phyloP scores from a whole-genome alignment of 2,797 vertebrate genomes.

The Ceryle rudis region DNA sequence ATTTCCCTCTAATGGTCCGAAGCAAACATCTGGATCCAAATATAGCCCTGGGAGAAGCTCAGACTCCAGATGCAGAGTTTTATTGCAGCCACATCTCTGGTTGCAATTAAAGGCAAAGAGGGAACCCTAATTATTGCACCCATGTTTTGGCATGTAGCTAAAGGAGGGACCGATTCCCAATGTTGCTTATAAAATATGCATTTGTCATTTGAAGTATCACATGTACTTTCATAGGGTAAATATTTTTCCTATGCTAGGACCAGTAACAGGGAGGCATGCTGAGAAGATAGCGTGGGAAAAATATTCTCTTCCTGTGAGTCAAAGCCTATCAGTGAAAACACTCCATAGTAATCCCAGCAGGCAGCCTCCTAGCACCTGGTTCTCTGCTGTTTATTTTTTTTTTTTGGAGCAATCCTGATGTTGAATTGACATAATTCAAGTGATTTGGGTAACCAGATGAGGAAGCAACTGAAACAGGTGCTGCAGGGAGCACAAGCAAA shows the following conservation, averaged over 20 bases:
- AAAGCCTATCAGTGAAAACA: slow-evolving; percentile 1
- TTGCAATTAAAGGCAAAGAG: slow-evolving; percentile 8
- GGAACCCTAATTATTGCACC: background rate
- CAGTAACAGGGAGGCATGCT: slow-evolving; percentile 35
- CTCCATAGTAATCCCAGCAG: background rate
- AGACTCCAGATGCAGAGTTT: slow-evolving; percentile 22
- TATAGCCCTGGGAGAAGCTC: background rate
- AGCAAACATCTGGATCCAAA: slow-evolving; percentile 8
- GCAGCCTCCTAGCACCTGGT: background rate
- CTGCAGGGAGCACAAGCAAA: background rate
- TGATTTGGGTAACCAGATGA: background rate
- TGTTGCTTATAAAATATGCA: background rate
- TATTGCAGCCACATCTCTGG: background rate
- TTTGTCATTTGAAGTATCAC: slow-evolving; percentile 40
- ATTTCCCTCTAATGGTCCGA: background rate
- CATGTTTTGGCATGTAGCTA: background rate
- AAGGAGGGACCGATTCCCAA: slow-evolving; percentile 17
- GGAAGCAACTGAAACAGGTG: background rate
- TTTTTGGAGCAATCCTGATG: background rate
- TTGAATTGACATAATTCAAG: background rate
- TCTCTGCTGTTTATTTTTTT: background rate
- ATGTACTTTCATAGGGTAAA: slow-evolving; percentile 39
- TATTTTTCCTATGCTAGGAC: slow-evolving; percentile 36
- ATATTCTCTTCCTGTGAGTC: slow-evolving; percentile 48
- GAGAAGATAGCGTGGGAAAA: slow-evolving; percentile 65